Evolutionary conservation across 2,797 vertebrate species (phyloP).

Genomic region (Melanotaenia parkinsoni): DNA sequence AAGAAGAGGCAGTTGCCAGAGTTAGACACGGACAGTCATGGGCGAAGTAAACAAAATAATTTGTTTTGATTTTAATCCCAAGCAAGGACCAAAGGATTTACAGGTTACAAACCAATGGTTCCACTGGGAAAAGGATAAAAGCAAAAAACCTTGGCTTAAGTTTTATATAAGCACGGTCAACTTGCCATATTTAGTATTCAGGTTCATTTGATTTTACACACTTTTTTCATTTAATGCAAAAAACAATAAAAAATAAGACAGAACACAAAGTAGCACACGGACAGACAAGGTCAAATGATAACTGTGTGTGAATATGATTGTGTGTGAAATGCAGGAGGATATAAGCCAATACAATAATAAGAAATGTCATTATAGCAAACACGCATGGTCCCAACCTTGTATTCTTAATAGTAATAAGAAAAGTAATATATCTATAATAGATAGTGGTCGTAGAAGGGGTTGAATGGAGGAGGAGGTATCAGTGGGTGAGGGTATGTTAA

Average conservation of each 20-base stretch:
- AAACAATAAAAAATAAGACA: not conserved
- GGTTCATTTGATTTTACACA: not conserved
- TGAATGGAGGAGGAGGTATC: too few species aligned
- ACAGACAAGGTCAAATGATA: not conserved
- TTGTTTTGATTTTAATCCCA: constrained; percentile 43
- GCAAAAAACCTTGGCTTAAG: not conserved
- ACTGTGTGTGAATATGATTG: not conserved
- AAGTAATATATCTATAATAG: not conserved
- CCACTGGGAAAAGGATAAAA: constrained; percentile 1
- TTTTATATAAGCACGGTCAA: not conserved
- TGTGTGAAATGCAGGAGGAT: not conserved
- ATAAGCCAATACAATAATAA: not conserved
- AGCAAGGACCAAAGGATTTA: constrained; percentile 37
- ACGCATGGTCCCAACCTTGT: not conserved
- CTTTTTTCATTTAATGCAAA: not conserved
- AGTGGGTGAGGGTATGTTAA: too few species aligned
- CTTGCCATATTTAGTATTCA: not conserved
- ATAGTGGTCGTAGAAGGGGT: not conserved
- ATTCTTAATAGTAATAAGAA: not conserved
- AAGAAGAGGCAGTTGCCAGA: not conserved
- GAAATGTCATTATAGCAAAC: not conserved
- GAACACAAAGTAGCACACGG: not conserved
- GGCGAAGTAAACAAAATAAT: constrained; percentile 14
- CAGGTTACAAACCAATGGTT: constrained; percentile 43
- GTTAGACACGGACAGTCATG: constrained; percentile 13